A percentile compares a stretch with the other conserved stretches of the same genome.
Evolutionary conservation across 1,140 invertebrate species (phyloP).

Genomic region (Procambarus clarkii): DNA sequence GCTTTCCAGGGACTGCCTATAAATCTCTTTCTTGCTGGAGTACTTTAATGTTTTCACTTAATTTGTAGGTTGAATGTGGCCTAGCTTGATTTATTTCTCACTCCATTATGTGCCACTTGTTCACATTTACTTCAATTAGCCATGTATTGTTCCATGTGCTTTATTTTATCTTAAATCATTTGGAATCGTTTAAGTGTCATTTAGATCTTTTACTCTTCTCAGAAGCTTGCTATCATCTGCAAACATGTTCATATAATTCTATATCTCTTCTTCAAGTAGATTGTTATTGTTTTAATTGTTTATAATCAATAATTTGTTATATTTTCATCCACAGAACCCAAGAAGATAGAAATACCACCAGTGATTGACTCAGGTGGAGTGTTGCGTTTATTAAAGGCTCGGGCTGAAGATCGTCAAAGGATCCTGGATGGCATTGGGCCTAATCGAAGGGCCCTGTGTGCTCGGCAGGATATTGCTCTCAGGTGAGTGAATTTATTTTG

Average conservation of each 20-base stretch:
- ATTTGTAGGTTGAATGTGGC: too few species aligned
- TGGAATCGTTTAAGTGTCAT: not conserved
- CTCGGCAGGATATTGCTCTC: constrained; percentile 64
- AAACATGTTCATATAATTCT: not conserved
- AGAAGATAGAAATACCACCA: constrained; percentile 33
- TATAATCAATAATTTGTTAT: not conserved
- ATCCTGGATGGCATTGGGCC: constrained; percentile 61
- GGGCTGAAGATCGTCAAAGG: constrained; percentile 27
- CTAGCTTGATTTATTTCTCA: too few species aligned
- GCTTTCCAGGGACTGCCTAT: too few species aligned
- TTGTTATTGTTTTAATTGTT: not conserved
- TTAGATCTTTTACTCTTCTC: not conserved
- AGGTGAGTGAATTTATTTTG: constrained; percentile 33
- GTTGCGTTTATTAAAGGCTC: constrained; percentile 41
- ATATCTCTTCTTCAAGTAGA: not conserved
- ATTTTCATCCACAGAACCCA: constrained; percentile 8
- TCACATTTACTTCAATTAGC: too few species aligned
- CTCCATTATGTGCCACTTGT: too few species aligned
- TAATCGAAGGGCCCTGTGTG: constrained; percentile 64
- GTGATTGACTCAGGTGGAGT: constrained; percentile 55
- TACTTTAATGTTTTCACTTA: too few species aligned
- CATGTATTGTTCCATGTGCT: too few species aligned
- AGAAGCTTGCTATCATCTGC: not conserved
- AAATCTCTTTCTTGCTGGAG: too few species aligned
- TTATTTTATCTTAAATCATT: too few species aligned